These are phyloP conservation scores for Cyclopterus lumpus DNA, from an alignment of 2,797 vertebrate genomes.

Conservation along the genomic window DNA sequence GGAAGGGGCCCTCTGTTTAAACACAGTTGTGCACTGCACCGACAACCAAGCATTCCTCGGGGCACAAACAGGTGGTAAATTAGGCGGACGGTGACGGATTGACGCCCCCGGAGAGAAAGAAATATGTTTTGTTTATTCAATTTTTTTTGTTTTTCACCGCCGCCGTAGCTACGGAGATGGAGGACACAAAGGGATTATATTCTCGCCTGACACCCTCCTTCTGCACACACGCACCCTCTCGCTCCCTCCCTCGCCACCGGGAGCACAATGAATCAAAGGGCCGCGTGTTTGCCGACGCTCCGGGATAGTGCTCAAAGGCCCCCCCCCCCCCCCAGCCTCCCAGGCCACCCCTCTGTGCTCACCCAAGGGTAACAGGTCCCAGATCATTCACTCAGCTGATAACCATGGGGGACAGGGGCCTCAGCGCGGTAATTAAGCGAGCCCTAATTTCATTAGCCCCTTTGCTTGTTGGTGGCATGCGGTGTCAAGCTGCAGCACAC, in stretches of 20 bases:
- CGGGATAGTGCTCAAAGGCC: constrained; percentile 70
- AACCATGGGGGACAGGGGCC: constrained; percentile 77
- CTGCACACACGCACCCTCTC: constrained; percentile 73
- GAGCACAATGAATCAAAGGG: constrained; percentile 86
- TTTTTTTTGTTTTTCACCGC: constrained; percentile 78
- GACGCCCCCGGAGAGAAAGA: constrained; percentile 77
- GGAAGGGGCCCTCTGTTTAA: constrained; percentile 84
- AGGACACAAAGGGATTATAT: constrained; percentile 80
- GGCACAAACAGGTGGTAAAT: constrained; percentile 82
- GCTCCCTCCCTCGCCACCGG: constrained; percentile 55
- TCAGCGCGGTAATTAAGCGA: constrained; percentile 81
- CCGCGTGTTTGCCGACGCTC: constrained; percentile 78
- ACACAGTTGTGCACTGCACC: constrained; percentile 77
- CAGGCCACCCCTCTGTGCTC: constrained; percentile 55
- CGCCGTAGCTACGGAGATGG: constrained; percentile 74
- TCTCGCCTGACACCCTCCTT: constrained; percentile 69
- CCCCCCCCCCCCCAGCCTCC: constrained; percentile 22
- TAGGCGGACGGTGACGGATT: constrained; percentile 80
- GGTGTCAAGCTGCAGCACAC: constrained; percentile 78
- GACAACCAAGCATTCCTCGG: constrained; percentile 72
- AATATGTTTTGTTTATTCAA: constrained; percentile 84
- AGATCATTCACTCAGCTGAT: constrained; percentile 79
- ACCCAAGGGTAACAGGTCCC: constrained; percentile 64
- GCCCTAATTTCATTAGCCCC: constrained; percentile 86
- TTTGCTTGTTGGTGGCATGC: constrained; percentile 73